These are phyloP conservation scores for Cyanoramphus novaezelandiae DNA, from an alignment of 2,113 vertebrate species.

Conservation along the genomic window DNA sequence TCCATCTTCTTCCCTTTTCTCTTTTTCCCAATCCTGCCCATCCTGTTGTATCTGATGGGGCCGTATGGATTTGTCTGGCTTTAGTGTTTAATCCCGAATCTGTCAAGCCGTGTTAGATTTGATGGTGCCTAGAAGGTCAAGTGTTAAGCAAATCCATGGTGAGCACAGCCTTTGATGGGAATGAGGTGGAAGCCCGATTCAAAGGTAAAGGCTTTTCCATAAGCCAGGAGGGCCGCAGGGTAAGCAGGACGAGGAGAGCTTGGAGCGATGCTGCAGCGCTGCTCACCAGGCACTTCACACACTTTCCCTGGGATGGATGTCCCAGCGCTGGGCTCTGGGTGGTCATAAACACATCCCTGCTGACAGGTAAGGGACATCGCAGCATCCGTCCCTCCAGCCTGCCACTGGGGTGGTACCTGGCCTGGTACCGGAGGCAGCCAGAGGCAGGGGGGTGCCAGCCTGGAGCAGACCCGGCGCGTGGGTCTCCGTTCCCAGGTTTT, in stretches of 20 bases:
- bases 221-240: neutral
- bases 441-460: neutral
- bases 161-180: conserved; percentile 70
- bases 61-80: conserved; percentile 68
- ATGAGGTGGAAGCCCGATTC: conserved; percentile 67
- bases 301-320: neutral
- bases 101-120: conserved; percentile 70
- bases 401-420: neutral
- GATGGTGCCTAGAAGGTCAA: conserved; percentile 71
- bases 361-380: accelerated
- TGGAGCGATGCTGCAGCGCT: neutral
- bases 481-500: neutral
- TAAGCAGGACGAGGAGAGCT: neutral
- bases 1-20: neutral
- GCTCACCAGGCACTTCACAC: neutral
- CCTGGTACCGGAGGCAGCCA: accelerated
- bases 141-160: conserved; percentile 66
- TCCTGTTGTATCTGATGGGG: neutral
- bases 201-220: conserved; percentile 31
- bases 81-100: conserved; percentile 70
- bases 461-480: accelerated
- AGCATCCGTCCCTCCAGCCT: neutral
- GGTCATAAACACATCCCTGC: neutral
- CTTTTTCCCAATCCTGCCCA: neutral
- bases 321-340: neutral